Percentiles rank a stretch among this genome's conserved stretches.
These are phyloP conservation scores for Sycobia sp. DNA, from an alignment of 1,140 invertebrate species.

Conservation along the genomic window DNA sequence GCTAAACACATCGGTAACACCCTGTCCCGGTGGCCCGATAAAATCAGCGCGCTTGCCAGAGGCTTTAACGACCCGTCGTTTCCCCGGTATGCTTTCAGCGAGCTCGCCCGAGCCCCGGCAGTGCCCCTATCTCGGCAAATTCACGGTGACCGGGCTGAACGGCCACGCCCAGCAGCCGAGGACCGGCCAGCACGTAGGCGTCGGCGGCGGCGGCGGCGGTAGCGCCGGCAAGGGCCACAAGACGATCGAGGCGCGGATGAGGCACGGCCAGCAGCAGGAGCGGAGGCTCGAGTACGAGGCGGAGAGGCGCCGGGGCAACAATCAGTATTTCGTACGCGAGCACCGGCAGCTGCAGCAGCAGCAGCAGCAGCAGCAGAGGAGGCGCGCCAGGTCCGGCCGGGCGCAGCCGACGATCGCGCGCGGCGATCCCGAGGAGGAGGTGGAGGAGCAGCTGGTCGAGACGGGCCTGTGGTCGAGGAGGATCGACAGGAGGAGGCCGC, in stretches of 20 bases:
- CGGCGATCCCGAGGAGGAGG: background rate
- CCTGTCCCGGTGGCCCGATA: too few relatives aligned
- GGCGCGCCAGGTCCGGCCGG: conserved; percentile 23
- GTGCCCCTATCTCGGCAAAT: conserved; percentile 74
- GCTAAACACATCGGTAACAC: too few relatives aligned
- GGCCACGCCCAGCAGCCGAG: conserved; percentile 51
- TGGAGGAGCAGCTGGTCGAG: background rate
- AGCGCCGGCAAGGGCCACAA: conserved; percentile 49
- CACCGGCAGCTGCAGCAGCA: too few relatives aligned
- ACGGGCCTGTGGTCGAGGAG: conserved; percentile 3
- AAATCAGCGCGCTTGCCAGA: too few relatives aligned
- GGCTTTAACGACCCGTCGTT: conserved; percentile 1
- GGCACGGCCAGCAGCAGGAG: conserved; percentile 53
- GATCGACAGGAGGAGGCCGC: background rate
- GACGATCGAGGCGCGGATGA: conserved; percentile 51
- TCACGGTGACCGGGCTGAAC: conserved; percentile 66
- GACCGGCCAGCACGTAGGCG: conserved; percentile 59
- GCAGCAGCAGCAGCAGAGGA: conserved; percentile 41
- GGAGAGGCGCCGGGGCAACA: conserved; percentile 54
- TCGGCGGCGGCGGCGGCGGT: too few relatives aligned
- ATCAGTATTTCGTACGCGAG: conserved; percentile 52
- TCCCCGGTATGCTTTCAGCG: conserved; percentile 68
- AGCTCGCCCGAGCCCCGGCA: conserved; percentile 67
- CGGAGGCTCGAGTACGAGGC: conserved; percentile 52
- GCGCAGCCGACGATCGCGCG: background rate